These are phyloP conservation scores for Coilia nasus DNA, from an alignment of 2,797 vertebrate genomes.

Conservation along the genomic window DNA sequence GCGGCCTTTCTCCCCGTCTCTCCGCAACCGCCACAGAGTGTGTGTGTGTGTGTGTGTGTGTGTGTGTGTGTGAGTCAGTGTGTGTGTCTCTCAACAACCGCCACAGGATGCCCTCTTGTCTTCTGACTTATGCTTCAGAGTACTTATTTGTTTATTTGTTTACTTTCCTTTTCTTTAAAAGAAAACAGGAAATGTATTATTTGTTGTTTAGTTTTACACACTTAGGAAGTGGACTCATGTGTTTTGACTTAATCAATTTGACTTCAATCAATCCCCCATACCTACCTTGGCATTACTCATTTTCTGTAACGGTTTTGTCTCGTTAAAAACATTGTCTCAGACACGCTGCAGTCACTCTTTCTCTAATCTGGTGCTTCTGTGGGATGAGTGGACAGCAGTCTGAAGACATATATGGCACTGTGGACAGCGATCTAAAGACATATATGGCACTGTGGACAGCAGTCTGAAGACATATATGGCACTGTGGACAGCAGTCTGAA, in stretches of 20 bases:
- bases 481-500: too few relatives aligned
- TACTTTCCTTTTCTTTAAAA: neutral
- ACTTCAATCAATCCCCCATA: neutral
- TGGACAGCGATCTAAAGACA: neutral
- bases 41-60: too few relatives aligned
- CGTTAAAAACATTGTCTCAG: neutral
- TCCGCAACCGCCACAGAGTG: neutral
- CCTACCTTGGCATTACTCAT: neutral
- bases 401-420: too few relatives aligned
- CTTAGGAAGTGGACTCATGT: neutral
- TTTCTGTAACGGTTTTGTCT: neutral
- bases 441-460: too few relatives aligned
- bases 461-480: too few relatives aligned
- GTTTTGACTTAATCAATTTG: neutral
- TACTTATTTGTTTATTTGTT: neutral
- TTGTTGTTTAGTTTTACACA: neutral
- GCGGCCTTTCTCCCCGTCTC: too few relatives aligned
- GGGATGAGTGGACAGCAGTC: too few relatives aligned
- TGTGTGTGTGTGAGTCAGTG: neutral
- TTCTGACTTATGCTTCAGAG: neutral
- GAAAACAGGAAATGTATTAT: neutral
- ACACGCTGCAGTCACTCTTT: neutral
- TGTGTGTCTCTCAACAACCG: neutral
- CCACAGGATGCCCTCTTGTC: neutral
- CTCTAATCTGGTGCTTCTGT: neutral